Conservation (phyloP, 2,888 invertebrate genomes). For the Podotricha telesiphe region DNA sequence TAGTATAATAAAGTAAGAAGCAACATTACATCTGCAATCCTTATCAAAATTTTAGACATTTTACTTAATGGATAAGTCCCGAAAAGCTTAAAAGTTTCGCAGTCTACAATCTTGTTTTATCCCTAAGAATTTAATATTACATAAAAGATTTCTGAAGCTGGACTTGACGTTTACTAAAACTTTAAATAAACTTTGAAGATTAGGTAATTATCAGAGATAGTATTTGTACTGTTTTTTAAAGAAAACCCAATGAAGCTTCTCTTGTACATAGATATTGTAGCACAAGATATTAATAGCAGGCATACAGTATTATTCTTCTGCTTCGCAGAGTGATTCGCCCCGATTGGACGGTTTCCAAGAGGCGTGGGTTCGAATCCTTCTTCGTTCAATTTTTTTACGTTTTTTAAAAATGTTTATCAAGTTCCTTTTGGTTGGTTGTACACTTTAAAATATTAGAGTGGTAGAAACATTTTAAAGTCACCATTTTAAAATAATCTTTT, state of each 20-base stretch:
- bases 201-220: background rate
- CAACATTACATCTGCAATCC: background rate
- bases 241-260: too few relatives aligned
- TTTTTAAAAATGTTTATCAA: too few relatives aligned
- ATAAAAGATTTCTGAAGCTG: slow-evolving; percentile 1
- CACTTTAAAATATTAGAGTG: too few relatives aligned
- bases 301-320: too few relatives aligned
- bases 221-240: too few relatives aligned
- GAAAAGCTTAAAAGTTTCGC: slow-evolving; percentile 21
- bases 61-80: slow-evolving; percentile 27
- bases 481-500: background rate
- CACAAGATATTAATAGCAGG: background rate
- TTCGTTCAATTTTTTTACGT: too few relatives aligned
- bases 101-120: slow-evolving; percentile 11
- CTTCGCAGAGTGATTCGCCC: too few relatives aligned
- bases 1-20: slow-evolving; percentile 2
- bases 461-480: background rate
- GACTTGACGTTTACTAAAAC: background rate
- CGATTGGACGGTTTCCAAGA: too few relatives aligned
- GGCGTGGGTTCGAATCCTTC: too few relatives aligned
- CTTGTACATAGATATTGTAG: too few relatives aligned
- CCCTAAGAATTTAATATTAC: slow-evolving; percentile 14
- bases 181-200: slow-evolving; percentile 6
- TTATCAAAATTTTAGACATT: slow-evolving; percentile 28
- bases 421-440: too few relatives aligned